A percentile compares a stretch with the other conserved stretches of the same genome.
Evolutionary conservation across 2,113 vertebrate species (phyloP).

Genomic region (zebrafish (Danio rerio)): GRCz12tu NC_133182.1:76633501-76634000

Average conservation of each 20-base stretch:
- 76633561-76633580: too few species aligned
- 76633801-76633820: constrained; percentile 53
- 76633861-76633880: constrained; percentile 49
- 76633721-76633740: constrained; percentile 33
- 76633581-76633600: too few species aligned
- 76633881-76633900: constrained; percentile 13
- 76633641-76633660: too few species aligned
- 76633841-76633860: constrained; percentile 48
- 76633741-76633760: constrained; percentile 43
- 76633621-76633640: too few species aligned
- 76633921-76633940: constrained; percentile 34
- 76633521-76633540: too few species aligned
- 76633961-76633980: neutral
- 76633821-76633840: constrained; percentile 57
- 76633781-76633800: constrained; percentile 49
- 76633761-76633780: constrained; percentile 49
- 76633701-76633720: too few species aligned
- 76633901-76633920: constrained; percentile 40
- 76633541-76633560: too few species aligned
- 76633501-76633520: too few species aligned
- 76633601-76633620: too few species aligned
- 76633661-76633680: too few species aligned
- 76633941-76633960: constrained; percentile 38
- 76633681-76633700: too few species aligned
- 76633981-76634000: constrained; percentile 56